phyloP scores from a whole-genome alignment of 2,113 vertebrate species.

The Tor tambroides region DNA sequence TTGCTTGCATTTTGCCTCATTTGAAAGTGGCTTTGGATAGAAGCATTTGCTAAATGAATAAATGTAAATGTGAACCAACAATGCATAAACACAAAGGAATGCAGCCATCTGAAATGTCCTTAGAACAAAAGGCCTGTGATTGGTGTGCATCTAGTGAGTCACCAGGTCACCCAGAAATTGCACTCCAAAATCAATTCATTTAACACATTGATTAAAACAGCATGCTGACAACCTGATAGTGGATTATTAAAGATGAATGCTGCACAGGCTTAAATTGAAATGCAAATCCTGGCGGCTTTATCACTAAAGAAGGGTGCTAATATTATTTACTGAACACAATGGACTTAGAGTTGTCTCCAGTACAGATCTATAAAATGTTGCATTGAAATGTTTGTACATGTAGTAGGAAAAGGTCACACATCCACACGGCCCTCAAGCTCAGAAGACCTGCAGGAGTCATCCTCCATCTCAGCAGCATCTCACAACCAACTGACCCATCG shows the following conservation, averaged over 20 bases:
- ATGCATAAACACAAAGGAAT: background rate
- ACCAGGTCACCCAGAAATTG: constrained; percentile 5
- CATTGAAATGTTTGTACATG: constrained; percentile 22
- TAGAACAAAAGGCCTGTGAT: background rate
- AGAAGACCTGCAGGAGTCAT: constrained; percentile 1
- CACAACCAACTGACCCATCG: constrained; percentile 38
- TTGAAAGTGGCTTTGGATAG: background rate
- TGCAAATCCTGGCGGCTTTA: background rate
- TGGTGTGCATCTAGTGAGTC: background rate
- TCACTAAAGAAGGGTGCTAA: background rate
- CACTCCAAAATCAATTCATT: constrained; percentile 3
- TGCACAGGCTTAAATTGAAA: background rate
- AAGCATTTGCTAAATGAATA: background rate
- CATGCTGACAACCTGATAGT: background rate
- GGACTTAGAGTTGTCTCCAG: background rate
- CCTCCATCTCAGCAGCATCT: background rate
- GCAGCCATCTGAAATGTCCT: background rate
- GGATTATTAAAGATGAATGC: background rate
- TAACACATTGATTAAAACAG: background rate
- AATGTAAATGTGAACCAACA: constrained; percentile 1
- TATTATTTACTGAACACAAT: background rate
- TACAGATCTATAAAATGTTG: background rate
- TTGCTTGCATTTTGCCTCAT: background rate
- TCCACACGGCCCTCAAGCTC: background rate
- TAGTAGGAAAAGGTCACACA: background rate